Conservation (phyloP, 2,888 invertebrate species). For the Coenonympha arcania region DNA sequence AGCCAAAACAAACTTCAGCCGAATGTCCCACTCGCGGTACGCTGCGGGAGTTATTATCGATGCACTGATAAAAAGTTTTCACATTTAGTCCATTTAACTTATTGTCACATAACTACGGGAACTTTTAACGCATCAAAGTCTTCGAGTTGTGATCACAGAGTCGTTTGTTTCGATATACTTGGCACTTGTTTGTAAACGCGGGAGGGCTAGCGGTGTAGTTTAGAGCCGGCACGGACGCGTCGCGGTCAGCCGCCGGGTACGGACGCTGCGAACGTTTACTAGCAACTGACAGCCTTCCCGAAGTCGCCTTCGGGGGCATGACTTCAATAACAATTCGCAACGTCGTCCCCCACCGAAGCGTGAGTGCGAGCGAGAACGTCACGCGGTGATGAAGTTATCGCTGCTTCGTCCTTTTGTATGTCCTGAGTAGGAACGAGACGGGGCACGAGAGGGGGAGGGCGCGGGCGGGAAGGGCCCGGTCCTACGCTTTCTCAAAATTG, state of each 20-base stretch:
- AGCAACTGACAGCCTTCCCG: slow-evolving; percentile 74
- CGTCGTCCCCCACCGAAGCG: slow-evolving; percentile 72
- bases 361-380: slow-evolving; percentile 68
- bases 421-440: slow-evolving; percentile 68
- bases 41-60: slow-evolving; percentile 5
- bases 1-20: slow-evolving; percentile 29
- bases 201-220: slow-evolving; percentile 44
- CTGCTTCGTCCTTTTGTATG: slow-evolving; percentile 76
- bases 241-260: slow-evolving; percentile 60
- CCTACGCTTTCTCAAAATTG: slow-evolving; percentile 76
- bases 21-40: slow-evolving; percentile 22
- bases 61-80: slow-evolving; percentile 35
- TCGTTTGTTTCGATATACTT: slow-evolving; percentile 41
- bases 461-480: slow-evolving; percentile 57
- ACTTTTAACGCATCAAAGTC: slow-evolving; percentile 31
- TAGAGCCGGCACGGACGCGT: slow-evolving; percentile 48
- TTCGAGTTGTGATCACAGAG: slow-evolving; percentile 51
- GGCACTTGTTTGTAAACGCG: slow-evolving; percentile 61
- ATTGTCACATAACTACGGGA: slow-evolving; percentile 35
- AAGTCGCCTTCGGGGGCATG: slow-evolving; percentile 75
- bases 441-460: slow-evolving; percentile 46
- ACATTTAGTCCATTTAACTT: slow-evolving; percentile 34
- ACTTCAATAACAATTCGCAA: slow-evolving; percentile 76
- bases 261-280: slow-evolving; percentile 70
- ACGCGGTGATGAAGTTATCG: slow-evolving; percentile 73